A percentile compares a stretch with the other conserved stretches of the same genome.
These are phyloP conservation scores for Eilema sororculum DNA, from an alignment of 2,888 invertebrate species.

Conservation along the genomic window DNA sequence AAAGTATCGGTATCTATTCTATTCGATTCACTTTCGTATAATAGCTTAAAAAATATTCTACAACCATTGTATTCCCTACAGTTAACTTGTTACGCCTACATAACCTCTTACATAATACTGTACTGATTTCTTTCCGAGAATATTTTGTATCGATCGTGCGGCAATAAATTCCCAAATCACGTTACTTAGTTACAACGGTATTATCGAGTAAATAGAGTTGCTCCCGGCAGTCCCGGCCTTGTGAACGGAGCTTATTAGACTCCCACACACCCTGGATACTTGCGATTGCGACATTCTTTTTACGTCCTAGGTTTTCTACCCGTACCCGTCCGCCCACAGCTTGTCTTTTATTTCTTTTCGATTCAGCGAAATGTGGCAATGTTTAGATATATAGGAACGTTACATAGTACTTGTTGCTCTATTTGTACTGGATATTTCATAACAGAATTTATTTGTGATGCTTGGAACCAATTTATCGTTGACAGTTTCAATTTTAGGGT, in stretches of 20 bases:
- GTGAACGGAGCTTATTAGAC: conserved; percentile 45
- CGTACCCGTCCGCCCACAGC: conserved; percentile 56
- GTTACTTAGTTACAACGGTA: conserved; percentile 35
- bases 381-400: conserved; percentile 33
- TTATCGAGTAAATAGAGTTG: conserved; percentile 52
- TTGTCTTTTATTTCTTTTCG: conserved; percentile 46
- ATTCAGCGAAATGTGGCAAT: conserved; percentile 41
- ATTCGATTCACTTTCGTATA: neutral
- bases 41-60: conserved; percentile 7
- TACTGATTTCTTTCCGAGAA: conserved; percentile 9
- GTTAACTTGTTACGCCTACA: conserved; percentile 19
- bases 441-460: neutral
- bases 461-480: neutral
- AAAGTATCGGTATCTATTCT: neutral
- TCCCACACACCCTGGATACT: conserved; percentile 52
- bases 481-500: neutral
- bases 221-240: conserved; percentile 42
- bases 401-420: conserved; percentile 13
- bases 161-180: conserved; percentile 32
- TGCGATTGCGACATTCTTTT: conserved; percentile 43
- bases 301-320: conserved; percentile 55
- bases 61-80: neutral
- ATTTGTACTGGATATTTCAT: neutral
- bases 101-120: neutral
- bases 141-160: conserved; percentile 7